Conservation (phyloP, 1,140 invertebrate genomes). For the Megalopta genalis region DNA sequence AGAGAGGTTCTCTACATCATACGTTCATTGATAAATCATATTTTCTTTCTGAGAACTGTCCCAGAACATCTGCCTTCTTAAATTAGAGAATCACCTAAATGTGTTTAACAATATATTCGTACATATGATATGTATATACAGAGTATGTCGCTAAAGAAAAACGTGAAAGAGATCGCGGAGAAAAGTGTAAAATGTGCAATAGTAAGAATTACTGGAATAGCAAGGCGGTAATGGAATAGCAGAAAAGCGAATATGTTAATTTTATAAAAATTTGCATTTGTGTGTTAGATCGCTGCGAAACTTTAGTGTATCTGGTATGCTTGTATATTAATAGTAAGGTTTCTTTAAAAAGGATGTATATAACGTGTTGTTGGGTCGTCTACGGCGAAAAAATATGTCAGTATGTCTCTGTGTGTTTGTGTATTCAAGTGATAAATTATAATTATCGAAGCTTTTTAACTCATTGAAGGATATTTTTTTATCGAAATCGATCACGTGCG, state of each 20-base stretch:
- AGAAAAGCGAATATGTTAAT: constrained; percentile 17
- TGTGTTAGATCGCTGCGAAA: constrained; percentile 15
- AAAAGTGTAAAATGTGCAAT: constrained; percentile 37
- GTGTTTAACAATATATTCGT: constrained; percentile 25
- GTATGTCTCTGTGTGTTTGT: constrained; percentile 55
- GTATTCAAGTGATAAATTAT: constrained; percentile 53
- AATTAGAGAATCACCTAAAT: constrained; percentile 7
- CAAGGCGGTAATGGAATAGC: not conserved
- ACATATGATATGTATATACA: constrained; percentile 1
- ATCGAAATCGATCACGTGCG: constrained; percentile 5
- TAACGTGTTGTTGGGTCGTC: constrained; percentile 13
- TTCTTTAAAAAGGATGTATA: constrained; percentile 27
- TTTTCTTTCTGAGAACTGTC: not conserved
- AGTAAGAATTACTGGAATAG: constrained; percentile 31
- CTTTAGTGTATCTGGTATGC: constrained; percentile 23
- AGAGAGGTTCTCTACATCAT: not conserved
- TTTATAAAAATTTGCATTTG: constrained; percentile 32
- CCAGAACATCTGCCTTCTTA: constrained; percentile 6
- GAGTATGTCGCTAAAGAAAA: not conserved
- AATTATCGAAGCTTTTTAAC: constrained; percentile 42
- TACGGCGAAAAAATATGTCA: constrained; percentile 37
- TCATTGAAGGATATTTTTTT: constrained; percentile 51
- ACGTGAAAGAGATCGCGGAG: not conserved
- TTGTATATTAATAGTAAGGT: constrained; percentile 9
- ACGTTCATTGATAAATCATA: not conserved